Conservation (phyloP, 2,113 vertebrate species). For the Ivindomyrus marchei region DNA sequence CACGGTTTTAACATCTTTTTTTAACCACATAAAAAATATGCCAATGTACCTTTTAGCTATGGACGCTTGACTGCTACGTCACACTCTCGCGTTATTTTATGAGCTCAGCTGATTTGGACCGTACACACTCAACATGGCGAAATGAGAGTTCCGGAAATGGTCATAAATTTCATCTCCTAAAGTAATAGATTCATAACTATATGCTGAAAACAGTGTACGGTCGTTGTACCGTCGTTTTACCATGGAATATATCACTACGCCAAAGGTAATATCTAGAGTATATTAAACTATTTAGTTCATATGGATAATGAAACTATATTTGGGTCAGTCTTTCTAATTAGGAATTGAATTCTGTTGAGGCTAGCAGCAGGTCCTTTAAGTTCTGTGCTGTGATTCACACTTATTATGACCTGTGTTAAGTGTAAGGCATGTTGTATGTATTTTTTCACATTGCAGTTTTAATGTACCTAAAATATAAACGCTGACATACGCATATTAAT, state of each 20-base stretch:
- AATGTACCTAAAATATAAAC: not conserved
- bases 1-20: not conserved
- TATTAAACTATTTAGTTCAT: not conserved
- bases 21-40: not conserved
- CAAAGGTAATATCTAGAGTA: constrained; percentile 43
- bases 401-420: not conserved
- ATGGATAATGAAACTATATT: not conserved
- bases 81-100: not conserved
- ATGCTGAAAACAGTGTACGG: not conserved
- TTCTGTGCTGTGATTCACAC: not conserved
- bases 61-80: not conserved
- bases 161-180: not conserved
- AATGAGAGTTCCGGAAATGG: constrained; percentile 7
- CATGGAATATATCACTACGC: constrained; percentile 58
- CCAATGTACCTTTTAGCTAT: not conserved
- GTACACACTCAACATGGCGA: constrained; percentile 19
- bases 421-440: not conserved
- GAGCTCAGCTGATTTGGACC: constrained; percentile 11
- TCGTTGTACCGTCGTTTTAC: not conserved
- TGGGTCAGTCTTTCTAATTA: not conserved
- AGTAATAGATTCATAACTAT: not conserved
- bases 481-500: not conserved
- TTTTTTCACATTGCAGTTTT: not conserved
- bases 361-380: not conserved
- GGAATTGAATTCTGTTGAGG: not conserved